Base-by-base conservation (phyloP, 2,113 vertebrate genomes). In the Abramis brama region DNA sequence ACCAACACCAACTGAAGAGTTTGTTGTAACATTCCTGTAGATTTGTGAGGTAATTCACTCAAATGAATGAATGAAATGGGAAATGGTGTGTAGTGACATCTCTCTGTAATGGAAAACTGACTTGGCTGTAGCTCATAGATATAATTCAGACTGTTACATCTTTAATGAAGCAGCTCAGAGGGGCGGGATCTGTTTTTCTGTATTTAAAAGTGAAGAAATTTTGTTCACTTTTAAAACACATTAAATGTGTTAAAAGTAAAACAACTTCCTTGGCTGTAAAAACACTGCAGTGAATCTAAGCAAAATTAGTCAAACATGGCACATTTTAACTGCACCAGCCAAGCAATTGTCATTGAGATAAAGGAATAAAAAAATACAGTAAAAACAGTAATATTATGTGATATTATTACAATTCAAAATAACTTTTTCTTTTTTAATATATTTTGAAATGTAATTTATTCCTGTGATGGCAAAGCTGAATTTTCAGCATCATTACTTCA, bases 31-130 rank as follows among this genome's bases (percentile, higher is more conserved):
- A 71, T 71, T 9, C 39, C 19, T 43, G 33, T 71, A 36, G 33
- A 70, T 70, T 70, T 70, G 33, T 70, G 66, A 70, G 8, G 3
- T 70, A 39, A 43, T 39, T 45, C 39, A 4, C 71, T 74, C 21
- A 25, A 74, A n/a, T 6, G 2, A 3, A 6, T 74, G 39, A n/a
- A 5, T 74, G 2, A 74, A 73, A 45, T 45, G 33, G 36, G 74
- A 77, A 77, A 30, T n/a, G 30, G 6, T 60, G 19, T 79, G 27
- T 55, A 12, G 5, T 52, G 30, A 12, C 50, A 57, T 30, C 50
- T 57, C 75, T 78, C 75, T 55, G 50, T 79, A 62, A 79, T 79
- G 77, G 55, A 79, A 79, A 43, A 25, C 21, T 43, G 23, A 62
- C n/a, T 39, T 39, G 52, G 30, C 12, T 25, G 27, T 78, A 43